Evolutionary conservation across 2,113 vertebrate species (phyloP), one percentile per base, ranked within the genome.

Genomic region (Bettongia penicillata): DNA sequence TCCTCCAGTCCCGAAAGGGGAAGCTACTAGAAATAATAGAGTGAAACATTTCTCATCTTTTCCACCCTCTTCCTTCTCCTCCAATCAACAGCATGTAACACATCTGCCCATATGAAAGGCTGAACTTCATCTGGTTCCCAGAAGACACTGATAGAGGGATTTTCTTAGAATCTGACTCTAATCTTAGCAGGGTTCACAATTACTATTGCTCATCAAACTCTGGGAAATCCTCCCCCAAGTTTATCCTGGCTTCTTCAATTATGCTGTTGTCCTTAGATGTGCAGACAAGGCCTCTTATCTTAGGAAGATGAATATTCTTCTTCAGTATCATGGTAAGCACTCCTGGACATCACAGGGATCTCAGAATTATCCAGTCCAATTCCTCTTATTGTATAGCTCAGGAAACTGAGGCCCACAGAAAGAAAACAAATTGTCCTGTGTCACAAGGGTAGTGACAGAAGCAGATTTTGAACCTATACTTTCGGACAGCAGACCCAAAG

Each of bases 51-150:
- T 84, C 68, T 84, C 68, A 84, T 84, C 68, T 84, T 84, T 84
- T 84, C 68, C 37, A 84, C 68, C 68, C n/a, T 84, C 68, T 84
- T 84, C 68, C n/a, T 84, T 84, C 68, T 84, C 68, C 43, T 43
- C 68, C 68, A 84, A 84, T 84, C 68, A 84, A 84, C n/a, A 84
- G n/a, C 68, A 84, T 84, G n/a, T 84, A 84, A n/a, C 68, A 84
- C 68, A 84, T 84, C 68, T 84, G 68, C 68, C 68, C n/a, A 43
- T 84, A 84, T 84, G 68, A 84, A 84, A 84, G 68, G 68, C n/a
- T 43, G 61, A 84, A 43, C n/a, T 84, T 84, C 68, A 84, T 84
- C 68, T 84, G 68, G 68, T 84, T 84, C 68, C 68, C 68, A 84
- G 68, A 84, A 84, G 68, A 84, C 19, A 84, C 68, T 84, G 68